Conservation (phyloP, 2,888 invertebrate genomes). For the Phrixothrix hirtus region DNA sequence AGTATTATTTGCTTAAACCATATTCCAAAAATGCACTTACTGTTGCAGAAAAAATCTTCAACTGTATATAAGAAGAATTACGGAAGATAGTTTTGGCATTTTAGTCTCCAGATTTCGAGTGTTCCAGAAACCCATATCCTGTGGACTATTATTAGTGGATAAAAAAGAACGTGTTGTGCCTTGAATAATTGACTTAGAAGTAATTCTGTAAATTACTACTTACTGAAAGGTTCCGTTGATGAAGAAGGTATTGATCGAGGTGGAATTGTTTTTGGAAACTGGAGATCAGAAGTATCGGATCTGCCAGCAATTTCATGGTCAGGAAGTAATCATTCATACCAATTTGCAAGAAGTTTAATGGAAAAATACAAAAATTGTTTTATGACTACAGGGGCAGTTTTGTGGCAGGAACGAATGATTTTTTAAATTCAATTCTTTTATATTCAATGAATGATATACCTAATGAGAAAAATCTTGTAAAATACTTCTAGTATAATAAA, state of each 20-base stretch:
- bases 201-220: neutral
- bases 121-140: conserved; percentile 3
- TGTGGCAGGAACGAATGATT: too few species aligned
- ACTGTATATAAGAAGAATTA: conserved; percentile 6
- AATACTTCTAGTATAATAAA: too few species aligned
- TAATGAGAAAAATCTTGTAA: too few species aligned
- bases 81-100: conserved; percentile 11
- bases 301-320: neutral
- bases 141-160: conserved; percentile 1
- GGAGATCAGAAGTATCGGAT: neutral
- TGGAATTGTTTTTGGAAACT: conserved; percentile 1
- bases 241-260: conserved; percentile 1
- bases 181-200: conserved; percentile 2
- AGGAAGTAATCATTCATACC: conserved; percentile 3
- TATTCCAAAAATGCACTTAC: conserved; percentile 2
- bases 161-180: conserved; percentile 5
- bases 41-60: conserved; percentile 16
- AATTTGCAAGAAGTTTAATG: conserved; percentile 2
- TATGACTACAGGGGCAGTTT: conserved; percentile 1
- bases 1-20: conserved; percentile 2
- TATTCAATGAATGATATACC: too few species aligned
- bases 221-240: conserved; percentile 7
- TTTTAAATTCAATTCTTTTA: too few species aligned
- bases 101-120: conserved; percentile 12
- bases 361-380: conserved; percentile 2